A percentile compares a stretch with the other conserved stretches of the same genome.
Conservation (phyloP, 2,888 invertebrate species). For the Lasioglossum zephyrum region DNA sequence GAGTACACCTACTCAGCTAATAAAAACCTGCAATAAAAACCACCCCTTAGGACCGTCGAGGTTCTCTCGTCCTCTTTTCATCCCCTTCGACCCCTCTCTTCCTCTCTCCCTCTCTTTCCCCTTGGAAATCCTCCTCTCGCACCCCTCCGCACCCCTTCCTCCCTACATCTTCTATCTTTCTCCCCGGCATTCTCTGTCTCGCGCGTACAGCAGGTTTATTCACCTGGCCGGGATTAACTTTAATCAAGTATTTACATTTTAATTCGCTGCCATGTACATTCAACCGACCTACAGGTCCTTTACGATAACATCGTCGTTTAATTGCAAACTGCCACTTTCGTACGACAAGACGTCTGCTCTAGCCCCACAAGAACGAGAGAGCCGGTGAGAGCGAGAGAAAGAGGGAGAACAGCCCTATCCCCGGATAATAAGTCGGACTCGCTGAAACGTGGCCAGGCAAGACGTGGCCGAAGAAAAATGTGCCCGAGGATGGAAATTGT, state of each 20-base stretch:
- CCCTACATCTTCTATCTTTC: slow-evolving; percentile 37
- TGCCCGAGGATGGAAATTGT: slow-evolving; percentile 7
- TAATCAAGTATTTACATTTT: slow-evolving; percentile 84
- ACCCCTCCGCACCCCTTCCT: slow-evolving; percentile 27
- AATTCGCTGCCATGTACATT: slow-evolving; percentile 78
- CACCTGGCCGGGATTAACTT: slow-evolving; percentile 83
- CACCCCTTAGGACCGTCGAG: slow-evolving; percentile 81
- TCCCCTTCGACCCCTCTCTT: slow-evolving; percentile 34
- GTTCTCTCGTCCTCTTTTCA: slow-evolving; percentile 66
- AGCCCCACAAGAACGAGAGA: neutral
- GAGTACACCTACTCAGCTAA: slow-evolving; percentile 82
- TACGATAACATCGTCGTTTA: slow-evolving; percentile 79
- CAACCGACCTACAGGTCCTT: slow-evolving; percentile 70
- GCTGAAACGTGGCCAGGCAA: slow-evolving; percentile 40
- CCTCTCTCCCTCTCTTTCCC: slow-evolving; percentile 24
- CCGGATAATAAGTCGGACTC: slow-evolving; percentile 50
- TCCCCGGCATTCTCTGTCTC: slow-evolving; percentile 49
- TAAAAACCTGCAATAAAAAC: slow-evolving; percentile 84
- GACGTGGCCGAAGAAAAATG: slow-evolving; percentile 27
- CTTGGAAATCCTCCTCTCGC: slow-evolving; percentile 20
- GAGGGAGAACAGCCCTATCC: slow-evolving; percentile 20
- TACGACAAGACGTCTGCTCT: slow-evolving; percentile 66
- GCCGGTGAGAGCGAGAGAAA: neutral
- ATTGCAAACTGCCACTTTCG: slow-evolving; percentile 80
- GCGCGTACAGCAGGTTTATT: slow-evolving; percentile 74